Percentiles rank a stretch among this genome's conserved stretches.
Evolutionary conservation across 2,888 invertebrate genomes (phyloP).

Genomic region (Crocallis elinguaria): DNA sequence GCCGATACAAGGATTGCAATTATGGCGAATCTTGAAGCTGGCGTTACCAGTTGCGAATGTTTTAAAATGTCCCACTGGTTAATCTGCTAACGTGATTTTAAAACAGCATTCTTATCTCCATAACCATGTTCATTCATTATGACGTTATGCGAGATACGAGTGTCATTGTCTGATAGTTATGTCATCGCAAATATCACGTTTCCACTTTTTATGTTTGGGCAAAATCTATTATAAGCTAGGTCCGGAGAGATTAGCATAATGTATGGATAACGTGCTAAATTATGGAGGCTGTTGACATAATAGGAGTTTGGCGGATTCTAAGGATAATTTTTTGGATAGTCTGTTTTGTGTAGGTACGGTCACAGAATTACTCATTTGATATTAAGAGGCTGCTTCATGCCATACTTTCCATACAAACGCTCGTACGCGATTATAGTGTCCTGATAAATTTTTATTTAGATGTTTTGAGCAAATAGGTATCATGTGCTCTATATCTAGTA

Average conservation of each 20-base stretch:
- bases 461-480: no score
- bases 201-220: conserved; percentile 3
- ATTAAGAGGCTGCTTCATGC: no score
- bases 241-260: not conserved
- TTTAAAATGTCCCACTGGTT: conserved; percentile 4
- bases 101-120: conserved; percentile 30
- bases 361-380: no score
- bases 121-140: conserved; percentile 21
- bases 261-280: not conserved
- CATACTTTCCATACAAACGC: no score
- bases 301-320: no score
- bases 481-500: no score
- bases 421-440: no score
- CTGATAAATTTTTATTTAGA: no score
- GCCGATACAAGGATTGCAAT: conserved; percentile 59
- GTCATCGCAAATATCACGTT: conserved; percentile 13
- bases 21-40: conserved; percentile 49
- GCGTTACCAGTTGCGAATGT: conserved; percentile 31
- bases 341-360: no score
- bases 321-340: no score
- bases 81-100: conserved; percentile 9
- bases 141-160: conserved; percentile 11
- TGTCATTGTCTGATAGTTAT: conserved; percentile 20
- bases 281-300: not conserved
- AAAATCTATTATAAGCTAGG: no score